phyloP scores from a whole-genome alignment of 2,888 invertebrate species.

The Baccha elongata region DNA sequence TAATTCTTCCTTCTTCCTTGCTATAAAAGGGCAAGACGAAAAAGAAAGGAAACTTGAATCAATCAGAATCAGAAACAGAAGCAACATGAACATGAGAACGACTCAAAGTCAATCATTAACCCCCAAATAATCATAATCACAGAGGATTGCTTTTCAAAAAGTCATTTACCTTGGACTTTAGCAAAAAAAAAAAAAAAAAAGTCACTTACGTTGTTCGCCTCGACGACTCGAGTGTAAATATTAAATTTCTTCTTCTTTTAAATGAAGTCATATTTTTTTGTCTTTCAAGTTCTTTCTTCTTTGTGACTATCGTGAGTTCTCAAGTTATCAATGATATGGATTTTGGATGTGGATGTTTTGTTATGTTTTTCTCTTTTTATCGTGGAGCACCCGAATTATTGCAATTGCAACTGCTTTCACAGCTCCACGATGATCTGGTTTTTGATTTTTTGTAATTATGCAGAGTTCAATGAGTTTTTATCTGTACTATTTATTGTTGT shows the following conservation, averaged over 20 bases:
- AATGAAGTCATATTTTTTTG: conserved; percentile 68
- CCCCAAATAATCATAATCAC: conserved; percentile 42
- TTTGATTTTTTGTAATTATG: background rate
- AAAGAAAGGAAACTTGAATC: conserved; percentile 24
- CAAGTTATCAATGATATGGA: conserved; percentile 63
- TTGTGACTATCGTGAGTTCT: conserved; percentile 66
- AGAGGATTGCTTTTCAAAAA: conserved; percentile 36
- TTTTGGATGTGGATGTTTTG: too few species aligned
- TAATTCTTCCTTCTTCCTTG: background rate
- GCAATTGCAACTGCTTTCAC: background rate
- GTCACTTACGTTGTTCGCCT: conserved; percentile 63
- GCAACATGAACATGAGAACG: conserved; percentile 4
- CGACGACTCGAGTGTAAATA: conserved; percentile 52
- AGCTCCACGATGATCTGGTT: conserved; percentile 16
- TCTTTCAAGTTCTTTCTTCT: conserved; percentile 62
- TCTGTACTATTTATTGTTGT: conserved; percentile 33
- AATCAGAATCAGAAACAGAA: conserved; percentile 29
- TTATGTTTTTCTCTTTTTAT: conserved; percentile 40
- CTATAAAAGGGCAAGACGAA: background rate
- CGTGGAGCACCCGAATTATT: conserved; percentile 3
- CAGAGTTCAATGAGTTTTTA: conserved; percentile 55
- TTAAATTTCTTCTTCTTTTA: conserved; percentile 58
- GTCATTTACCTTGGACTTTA: conserved; percentile 67
- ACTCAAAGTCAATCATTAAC: conserved; percentile 39
- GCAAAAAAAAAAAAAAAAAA: conserved; percentile 31